phyloP scores from a whole-genome alignment of 2,888 invertebrate genomes.

The Macrosoma leucophasiata region DNA sequence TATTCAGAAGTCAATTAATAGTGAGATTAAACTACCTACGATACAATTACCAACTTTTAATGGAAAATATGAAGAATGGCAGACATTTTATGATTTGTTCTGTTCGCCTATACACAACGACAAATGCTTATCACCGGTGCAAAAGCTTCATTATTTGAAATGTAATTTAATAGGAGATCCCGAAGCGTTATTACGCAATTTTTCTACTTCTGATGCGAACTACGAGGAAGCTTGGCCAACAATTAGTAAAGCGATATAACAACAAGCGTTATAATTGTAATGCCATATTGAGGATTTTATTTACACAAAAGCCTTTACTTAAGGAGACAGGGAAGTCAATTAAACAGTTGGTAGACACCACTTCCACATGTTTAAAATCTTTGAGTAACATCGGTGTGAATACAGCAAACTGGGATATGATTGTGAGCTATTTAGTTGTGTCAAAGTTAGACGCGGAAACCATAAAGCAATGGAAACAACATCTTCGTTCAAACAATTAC shows the following conservation, averaged over 20 bases:
- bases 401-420: background rate
- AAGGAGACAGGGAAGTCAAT: background rate
- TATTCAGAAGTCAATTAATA: background rate
- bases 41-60: slow-evolving; percentile 12
- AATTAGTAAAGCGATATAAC: no score
- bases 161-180: background rate
- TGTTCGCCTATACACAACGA: background rate
- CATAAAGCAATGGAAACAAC: background rate
- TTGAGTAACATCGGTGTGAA: background rate
- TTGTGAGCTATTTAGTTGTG: background rate
- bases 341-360: background rate
- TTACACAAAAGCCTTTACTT: background rate
- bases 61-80: no score
- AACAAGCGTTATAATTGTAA: background rate
- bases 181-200: background rate
- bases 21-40: slow-evolving; percentile 11
- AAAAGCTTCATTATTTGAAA: background rate
- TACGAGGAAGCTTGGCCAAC: background rate
- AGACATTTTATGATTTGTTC: no score
- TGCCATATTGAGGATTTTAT: background rate
- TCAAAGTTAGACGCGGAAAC: background rate
- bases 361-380: background rate
- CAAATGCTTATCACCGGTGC: background rate
- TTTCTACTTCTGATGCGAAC: background rate
- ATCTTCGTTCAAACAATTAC: background rate